A percentile compares a stretch with the other conserved stretches of the same genome.
Evolutionary conservation across 2,888 invertebrate species (phyloP).

Genomic region (Heliconius aoede): DNA sequence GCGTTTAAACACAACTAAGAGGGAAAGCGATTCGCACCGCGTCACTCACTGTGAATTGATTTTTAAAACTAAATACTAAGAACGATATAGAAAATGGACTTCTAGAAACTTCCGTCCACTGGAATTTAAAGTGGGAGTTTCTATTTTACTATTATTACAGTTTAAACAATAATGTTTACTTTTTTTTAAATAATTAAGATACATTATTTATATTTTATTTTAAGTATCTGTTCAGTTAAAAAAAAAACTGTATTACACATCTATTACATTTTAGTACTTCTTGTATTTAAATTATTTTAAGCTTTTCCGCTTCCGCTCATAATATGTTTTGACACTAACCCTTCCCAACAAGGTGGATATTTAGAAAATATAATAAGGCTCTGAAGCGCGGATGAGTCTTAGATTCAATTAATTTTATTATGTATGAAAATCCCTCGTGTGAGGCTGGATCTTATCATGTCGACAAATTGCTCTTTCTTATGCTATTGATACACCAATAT

Average conservation of each 20-base stretch:
- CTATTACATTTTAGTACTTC: background rate
- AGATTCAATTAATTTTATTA: slow-evolving; percentile 83
- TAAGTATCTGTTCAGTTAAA: no score
- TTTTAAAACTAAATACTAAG: background rate
- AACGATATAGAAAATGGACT: background rate
- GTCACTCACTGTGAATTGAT: slow-evolving; percentile 8
- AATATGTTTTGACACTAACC: slow-evolving; percentile 56
- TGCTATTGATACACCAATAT: slow-evolving; percentile 42
- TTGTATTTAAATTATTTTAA: background rate
- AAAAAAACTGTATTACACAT: no score
- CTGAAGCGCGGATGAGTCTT: slow-evolving; percentile 75
- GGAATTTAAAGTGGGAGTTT: background rate
- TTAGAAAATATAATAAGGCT: slow-evolving; percentile 79
- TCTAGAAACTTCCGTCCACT: background rate
- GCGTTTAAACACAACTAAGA: slow-evolving; percentile 2
- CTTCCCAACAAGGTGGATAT: slow-evolving; percentile 75
- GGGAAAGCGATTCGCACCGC: slow-evolving; percentile 13
- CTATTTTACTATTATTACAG: background rate
- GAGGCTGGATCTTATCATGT: slow-evolving; percentile 76
- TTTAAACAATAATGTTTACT: background rate
- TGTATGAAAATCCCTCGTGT: slow-evolving; percentile 80
- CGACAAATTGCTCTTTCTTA: slow-evolving; percentile 65
- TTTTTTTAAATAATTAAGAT: background rate
- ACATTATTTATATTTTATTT: background rate
- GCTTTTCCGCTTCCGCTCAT: slow-evolving; percentile 35